These are phyloP conservation scores for Embidobia sp. DNA, from an alignment of 2,888 invertebrate genomes.

Conservation along the genomic window DNA sequence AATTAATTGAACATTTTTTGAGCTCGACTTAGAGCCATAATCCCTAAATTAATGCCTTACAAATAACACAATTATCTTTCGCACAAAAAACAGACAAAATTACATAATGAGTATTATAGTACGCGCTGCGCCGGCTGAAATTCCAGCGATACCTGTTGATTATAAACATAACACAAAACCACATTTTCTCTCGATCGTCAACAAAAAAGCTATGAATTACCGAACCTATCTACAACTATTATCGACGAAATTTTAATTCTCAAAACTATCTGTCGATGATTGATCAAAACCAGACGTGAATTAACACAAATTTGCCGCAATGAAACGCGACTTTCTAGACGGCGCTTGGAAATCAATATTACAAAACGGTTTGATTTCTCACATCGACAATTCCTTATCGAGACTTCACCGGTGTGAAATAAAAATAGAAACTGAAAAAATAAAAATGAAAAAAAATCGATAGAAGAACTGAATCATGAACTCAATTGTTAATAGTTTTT, in stretches of 20 bases:
- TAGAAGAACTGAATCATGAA: no score
- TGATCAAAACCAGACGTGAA: constrained; percentile 13
- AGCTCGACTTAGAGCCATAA: no score
- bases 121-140: background rate
- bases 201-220: constrained; percentile 11
- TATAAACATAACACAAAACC: constrained; percentile 6
- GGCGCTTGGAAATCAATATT: constrained; percentile 22
- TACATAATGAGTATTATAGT: constrained; percentile 3
- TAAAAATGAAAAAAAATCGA: no score
- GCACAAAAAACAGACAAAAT: constrained; percentile 5
- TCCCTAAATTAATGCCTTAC: no score
- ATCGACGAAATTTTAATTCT: constrained; percentile 26
- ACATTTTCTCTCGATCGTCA: constrained; percentile 7
- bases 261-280: constrained; percentile 26
- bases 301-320: constrained; percentile 27
- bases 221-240: constrained; percentile 9
- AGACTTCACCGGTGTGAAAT: background rate
- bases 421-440: no score
- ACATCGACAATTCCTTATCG: background rate
- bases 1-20: no score
- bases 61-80: background rate
- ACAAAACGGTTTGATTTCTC: constrained; percentile 40
- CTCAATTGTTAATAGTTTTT: no score
- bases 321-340: constrained; percentile 36
- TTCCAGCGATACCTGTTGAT: constrained; percentile 4